Evolutionary conservation across 1,140 invertebrate species (phyloP).

Genomic region (Drosophila rufa): DNA sequence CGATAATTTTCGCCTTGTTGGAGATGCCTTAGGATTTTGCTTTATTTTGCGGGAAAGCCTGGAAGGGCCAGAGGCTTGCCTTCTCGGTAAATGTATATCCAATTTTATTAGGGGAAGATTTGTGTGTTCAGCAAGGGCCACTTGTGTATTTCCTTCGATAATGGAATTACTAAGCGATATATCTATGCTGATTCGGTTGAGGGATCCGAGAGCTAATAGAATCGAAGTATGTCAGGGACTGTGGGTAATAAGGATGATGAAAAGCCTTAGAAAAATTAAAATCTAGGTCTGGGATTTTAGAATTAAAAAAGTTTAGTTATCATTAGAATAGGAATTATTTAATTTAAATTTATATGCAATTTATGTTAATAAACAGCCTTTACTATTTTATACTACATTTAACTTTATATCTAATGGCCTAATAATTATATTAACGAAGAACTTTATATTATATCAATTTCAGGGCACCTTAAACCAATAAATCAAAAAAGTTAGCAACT

Average conservation of each 20-base stretch:
- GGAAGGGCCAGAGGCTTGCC: conserved; percentile 13
- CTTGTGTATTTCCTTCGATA: conserved; percentile 41
- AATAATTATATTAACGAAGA: no score
- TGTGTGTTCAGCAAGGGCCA: conserved; percentile 21
- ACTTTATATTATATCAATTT: neutral
- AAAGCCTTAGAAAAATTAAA: neutral
- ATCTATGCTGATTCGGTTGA: conserved; percentile 21
- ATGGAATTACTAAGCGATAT: conserved; percentile 40
- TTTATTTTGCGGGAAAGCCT: conserved; percentile 19
- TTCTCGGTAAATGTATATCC: conserved; percentile 12
- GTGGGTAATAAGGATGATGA: neutral
- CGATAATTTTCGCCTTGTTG: conserved; percentile 70
- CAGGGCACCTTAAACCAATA: neutral
- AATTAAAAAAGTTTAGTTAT: no score
- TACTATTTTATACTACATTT: neutral
- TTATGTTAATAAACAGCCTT: neutral
- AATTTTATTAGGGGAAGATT: conserved; percentile 34
- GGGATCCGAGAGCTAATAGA: conserved; percentile 6
- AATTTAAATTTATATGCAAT: no score
- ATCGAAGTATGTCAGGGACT: neutral
- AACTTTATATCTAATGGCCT: neutral
- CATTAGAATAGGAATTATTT: no score
- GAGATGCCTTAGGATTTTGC: conserved; percentile 45
- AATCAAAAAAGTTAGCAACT: neutral
- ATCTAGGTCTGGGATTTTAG: neutral